Base-by-base conservation (phyloP, 2,888 invertebrate species). In the Xanthia icteritia region DNA sequence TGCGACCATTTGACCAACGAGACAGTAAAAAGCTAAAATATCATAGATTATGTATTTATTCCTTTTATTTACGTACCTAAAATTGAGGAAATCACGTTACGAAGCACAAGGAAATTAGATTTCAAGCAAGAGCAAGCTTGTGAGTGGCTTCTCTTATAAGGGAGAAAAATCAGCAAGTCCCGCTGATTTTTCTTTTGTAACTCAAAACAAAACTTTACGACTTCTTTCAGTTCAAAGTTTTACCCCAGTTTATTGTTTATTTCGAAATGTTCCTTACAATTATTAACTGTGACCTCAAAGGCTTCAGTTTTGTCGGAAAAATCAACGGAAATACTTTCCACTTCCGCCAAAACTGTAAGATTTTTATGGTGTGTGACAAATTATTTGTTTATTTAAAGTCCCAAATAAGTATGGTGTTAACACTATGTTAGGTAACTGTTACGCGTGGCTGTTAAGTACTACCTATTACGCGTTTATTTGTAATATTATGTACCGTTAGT, bases 401-500 rank as follows among this genome's bases (percentile, higher is more conserved):
- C 60, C 74, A 78, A 81, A 84, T 78, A 78, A 51, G 85, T 66
- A 13, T 20, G 54, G 56, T 72, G 82, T 70, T 69, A 77, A 81
- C 69, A 69, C 45, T 54, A 51, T 77, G 84, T 74, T 81, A 75
- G 75, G 51, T 77, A 74, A 84, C 84, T 27, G 68, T 74, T 77
- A 72, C 71, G 45, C n/a, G 60, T 23, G 23, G 56, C 17, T 45
- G 51, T 81, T 72, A 63, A 23, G 45, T 70, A 84, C 51, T 51
- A 51, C 72, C 65, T 56, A 66, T 84, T 77, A 77, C 64, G 60
- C 72, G 45, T 64, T 69, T 70, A 66, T 45, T 63, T 60, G 17
- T 70, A 65, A 65, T 72, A 48, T 68, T 48, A n/a, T 20, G 13
- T 80, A 64, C 67, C 66, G 81, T 76, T 77, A 51, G 20, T 23